These are phyloP conservation scores for Steatocranus sp. DNA, from an alignment of 2,797 vertebrate genomes.

Conservation along the genomic window DNA sequence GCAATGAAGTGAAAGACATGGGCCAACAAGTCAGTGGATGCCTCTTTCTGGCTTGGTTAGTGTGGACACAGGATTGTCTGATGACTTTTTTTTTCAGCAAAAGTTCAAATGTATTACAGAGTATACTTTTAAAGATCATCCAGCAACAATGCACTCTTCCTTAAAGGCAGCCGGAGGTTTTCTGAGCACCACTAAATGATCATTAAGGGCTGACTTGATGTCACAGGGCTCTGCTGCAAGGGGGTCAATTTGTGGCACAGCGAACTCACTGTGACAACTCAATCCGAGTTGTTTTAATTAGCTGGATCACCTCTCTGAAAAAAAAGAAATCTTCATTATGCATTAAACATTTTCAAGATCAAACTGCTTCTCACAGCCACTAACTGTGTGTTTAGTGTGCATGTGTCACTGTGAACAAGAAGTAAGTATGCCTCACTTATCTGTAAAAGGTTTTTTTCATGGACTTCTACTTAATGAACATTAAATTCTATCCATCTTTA, in stretches of 20 bases:
- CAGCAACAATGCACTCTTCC: background rate
- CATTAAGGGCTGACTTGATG: slow-evolving; percentile 18
- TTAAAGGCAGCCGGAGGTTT: background rate
- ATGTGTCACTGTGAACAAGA: background rate
- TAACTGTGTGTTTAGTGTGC: background rate
- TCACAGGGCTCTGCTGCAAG: slow-evolving; percentile 17
- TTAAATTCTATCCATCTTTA: background rate
- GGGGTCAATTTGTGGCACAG: slow-evolving; percentile 35
- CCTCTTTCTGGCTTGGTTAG: background rate
- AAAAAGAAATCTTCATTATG: slow-evolving; percentile 10
- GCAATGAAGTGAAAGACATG: slow-evolving; percentile 59
- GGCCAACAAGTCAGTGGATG: slow-evolving; percentile 31
- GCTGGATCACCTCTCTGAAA: slow-evolving; percentile 20
- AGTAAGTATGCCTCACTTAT: background rate
- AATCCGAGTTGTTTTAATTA: slow-evolving; percentile 67
- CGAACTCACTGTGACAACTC: slow-evolving; percentile 39
- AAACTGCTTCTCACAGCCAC: background rate
- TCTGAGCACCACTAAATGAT: slow-evolving; percentile 17
- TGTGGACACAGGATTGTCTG: background rate
- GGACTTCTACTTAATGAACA: background rate
- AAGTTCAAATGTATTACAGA: background rate
- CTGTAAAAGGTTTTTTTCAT: background rate
- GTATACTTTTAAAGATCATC: background rate
- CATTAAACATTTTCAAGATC: slow-evolving; percentile 10
- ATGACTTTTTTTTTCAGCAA: background rate